A percentile compares a stretch with the other conserved stretches of the same genome.
Conservation (phyloP, 2,888 invertebrate species). For the Harpalus rubripes region DNA sequence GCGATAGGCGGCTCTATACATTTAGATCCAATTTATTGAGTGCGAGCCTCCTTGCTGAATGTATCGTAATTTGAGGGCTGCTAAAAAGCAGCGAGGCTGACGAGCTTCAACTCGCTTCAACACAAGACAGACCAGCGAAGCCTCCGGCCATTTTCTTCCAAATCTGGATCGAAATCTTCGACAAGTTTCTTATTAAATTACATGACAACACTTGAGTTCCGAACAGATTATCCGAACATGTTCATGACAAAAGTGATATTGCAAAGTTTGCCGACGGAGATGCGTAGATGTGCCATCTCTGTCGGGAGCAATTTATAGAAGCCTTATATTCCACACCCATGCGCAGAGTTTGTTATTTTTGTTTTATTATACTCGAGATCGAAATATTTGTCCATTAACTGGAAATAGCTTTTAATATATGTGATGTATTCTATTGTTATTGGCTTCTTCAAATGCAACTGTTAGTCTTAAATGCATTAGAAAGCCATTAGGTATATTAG, state of each 20-base stretch:
- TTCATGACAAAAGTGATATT: constrained; percentile 62
- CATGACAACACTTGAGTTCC: constrained; percentile 62
- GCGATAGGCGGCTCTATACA: not conserved
- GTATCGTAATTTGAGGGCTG: constrained; percentile 39
- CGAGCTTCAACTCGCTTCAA: not conserved
- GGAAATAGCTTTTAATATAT: constrained; percentile 32
- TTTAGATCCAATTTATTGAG: constrained; percentile 38
- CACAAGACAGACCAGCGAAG: constrained; percentile 42
- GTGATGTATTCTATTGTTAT: constrained; percentile 17
- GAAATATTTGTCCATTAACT: constrained; percentile 45
- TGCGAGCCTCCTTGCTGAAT: not conserved
- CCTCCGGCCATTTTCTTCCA: constrained; percentile 58
- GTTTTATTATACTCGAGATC: constrained; percentile 45
- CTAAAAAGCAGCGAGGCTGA: constrained; percentile 13
- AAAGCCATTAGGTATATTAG: no score
- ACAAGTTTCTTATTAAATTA: constrained; percentile 66
- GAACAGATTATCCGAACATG: constrained; percentile 63
- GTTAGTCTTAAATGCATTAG: no score
- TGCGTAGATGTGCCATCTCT: constrained; percentile 5
- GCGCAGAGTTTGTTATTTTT: constrained; percentile 32
- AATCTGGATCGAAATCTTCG: constrained; percentile 63
- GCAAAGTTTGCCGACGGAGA: constrained; percentile 45
- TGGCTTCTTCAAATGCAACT: constrained; percentile 19
- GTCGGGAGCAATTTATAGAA: constrained; percentile 1
- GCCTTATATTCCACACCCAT: constrained; percentile 12